Evolutionary conservation across 1,140 invertebrate species (phyloP).

Genomic region (Zaprionus kolodkinae): DNA sequence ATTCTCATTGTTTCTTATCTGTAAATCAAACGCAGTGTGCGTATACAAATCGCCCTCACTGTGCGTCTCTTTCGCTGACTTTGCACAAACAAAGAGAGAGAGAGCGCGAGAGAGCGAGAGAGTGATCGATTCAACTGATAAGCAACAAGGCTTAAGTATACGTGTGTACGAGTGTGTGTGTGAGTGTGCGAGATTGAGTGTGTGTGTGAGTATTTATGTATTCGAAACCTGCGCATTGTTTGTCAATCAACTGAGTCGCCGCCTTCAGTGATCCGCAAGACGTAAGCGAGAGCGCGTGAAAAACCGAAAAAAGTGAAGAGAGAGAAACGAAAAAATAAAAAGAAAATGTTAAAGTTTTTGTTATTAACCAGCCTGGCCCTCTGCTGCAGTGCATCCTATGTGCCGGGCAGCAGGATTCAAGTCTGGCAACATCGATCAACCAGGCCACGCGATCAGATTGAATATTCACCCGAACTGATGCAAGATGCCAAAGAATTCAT

Average conservation of each 20-base stretch:
- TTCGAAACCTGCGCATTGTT: background rate
- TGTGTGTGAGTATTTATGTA: background rate
- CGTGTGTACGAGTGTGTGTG: background rate
- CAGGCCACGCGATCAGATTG: background rate
- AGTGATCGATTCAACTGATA: slow-evolving; percentile 18
- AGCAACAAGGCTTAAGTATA: slow-evolving; percentile 11
- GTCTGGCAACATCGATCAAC: slow-evolving; percentile 13
- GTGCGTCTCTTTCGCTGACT: background rate
- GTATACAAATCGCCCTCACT: background rate
- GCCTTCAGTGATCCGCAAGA: slow-evolving; percentile 12
- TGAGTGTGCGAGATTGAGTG: background rate
- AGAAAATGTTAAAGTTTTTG: slow-evolving; percentile 18
- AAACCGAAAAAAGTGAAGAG: background rate
- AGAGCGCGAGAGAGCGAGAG: too few relatives aligned
- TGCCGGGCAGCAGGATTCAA: background rate
- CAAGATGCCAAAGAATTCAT: slow-evolving; percentile 65
- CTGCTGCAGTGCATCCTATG: slow-evolving; percentile 29
- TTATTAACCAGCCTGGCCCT: slow-evolving; percentile 13
- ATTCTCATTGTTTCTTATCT: background rate
- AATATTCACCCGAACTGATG: slow-evolving; percentile 70
- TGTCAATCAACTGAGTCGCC: background rate
- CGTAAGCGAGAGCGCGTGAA: background rate
- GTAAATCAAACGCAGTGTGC: background rate
- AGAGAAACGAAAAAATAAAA: background rate
- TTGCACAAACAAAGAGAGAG: background rate